phyloP scores from a whole-genome alignment of 1,140 invertebrate species.

The Drosophila persimilis region DNA sequence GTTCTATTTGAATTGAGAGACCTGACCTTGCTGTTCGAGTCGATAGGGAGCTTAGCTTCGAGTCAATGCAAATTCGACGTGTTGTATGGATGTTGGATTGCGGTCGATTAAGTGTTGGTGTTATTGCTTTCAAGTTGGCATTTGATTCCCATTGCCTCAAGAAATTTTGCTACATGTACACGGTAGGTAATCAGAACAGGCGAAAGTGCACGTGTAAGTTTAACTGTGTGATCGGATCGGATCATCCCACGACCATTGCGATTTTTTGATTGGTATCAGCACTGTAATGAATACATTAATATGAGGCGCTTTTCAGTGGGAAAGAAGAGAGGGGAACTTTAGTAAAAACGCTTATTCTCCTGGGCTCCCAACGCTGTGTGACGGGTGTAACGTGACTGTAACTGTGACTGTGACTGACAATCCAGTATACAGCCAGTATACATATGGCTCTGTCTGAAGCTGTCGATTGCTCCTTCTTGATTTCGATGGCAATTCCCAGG shows the following conservation, averaged over 20 bases:
- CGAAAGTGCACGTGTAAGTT: constrained; percentile 10
- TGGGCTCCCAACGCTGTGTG: not conserved
- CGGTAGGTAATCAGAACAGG: constrained; percentile 16
- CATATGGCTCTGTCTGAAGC: too few species aligned
- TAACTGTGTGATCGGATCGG: constrained; percentile 8
- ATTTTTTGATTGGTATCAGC: constrained; percentile 6
- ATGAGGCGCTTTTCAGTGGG: constrained; percentile 2
- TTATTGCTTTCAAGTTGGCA: constrained; percentile 80
- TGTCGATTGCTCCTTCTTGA: constrained; percentile 3
- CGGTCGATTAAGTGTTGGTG: constrained; percentile 49
- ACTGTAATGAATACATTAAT: constrained; percentile 45
- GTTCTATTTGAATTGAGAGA: constrained; percentile 44
- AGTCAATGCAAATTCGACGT: constrained; percentile 29
- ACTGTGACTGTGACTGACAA: too few species aligned
- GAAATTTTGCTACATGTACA: constrained; percentile 72
- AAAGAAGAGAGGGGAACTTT: constrained; percentile 17
- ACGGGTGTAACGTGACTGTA: too few species aligned
- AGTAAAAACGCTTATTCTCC: constrained; percentile 1
- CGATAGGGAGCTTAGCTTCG: constrained; percentile 7
- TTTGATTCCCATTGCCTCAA: constrained; percentile 80
- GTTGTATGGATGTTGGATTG: constrained; percentile 49
- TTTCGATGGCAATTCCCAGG: not conserved
- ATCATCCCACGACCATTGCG: not conserved
- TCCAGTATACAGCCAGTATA: not conserved
- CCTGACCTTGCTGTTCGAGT: constrained; percentile 53